Percentiles rank a stretch among this genome's conserved stretches.
phyloP scores from a whole-genome alignment of 2,797 vertebrate genomes.

The Coreius guichenoti region DNA sequence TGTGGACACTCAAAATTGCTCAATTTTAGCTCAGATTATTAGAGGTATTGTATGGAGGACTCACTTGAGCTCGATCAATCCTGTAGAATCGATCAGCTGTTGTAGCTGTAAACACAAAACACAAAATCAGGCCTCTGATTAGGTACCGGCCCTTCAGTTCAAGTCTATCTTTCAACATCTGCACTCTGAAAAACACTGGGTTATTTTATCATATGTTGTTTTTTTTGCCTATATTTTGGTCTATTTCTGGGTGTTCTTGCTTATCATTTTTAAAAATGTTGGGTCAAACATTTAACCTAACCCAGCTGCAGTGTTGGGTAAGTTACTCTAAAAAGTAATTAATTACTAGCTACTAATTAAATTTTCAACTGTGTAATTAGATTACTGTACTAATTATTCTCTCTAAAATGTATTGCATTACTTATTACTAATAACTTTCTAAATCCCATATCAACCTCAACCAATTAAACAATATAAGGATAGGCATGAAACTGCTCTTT shows the following conservation, averaged over 20 bases:
- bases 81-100: conserved; percentile 90
- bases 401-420: background rate
- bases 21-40: background rate
- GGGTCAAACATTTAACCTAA: background rate
- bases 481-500: background rate
- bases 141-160: background rate
- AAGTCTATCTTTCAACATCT: background rate
- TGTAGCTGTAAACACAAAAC: conserved; percentile 75
- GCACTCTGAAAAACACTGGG: background rate
- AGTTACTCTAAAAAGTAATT: background rate
- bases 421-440: background rate
- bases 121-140: conserved; percentile 47
- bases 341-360: background rate
- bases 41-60: conserved; percentile 41
- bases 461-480: background rate
- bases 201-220: background rate
- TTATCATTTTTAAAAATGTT: background rate
- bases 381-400: background rate
- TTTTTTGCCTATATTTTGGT: background rate
- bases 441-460: background rate
- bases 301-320: background rate
- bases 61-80: conserved; percentile 89
- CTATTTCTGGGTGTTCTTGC: background rate
- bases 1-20: background rate
- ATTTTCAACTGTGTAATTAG: background rate